Base-by-base conservation (phyloP, 2,888 invertebrate species). In the Phragmatobia fuliginosa region DNA sequence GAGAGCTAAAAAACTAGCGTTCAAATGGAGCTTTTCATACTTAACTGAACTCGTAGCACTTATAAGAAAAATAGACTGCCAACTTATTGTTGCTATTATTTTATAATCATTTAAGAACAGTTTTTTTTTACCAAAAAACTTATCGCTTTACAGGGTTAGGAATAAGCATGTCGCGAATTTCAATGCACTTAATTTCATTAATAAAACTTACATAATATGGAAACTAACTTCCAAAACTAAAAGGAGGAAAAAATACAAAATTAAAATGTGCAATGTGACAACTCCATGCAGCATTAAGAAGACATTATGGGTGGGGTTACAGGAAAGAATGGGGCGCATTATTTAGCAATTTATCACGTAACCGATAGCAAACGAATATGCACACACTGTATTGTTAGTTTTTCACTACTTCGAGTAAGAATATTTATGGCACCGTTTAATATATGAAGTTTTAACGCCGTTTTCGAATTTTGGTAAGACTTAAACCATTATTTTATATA, bases 221-320 rank as follows among this genome's bases (percentile, higher is more conserved):
- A 87, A 79, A 79, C 65, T 63, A 72, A 69, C 76, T 75, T 79
- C 78, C 81, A 83, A 88, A 84, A 14, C 79, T 83, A 83, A 89
- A 87, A 84, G 85, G 85, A 86, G 86, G 87, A n/a, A n/a, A n/a
- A n/a, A 84, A 87, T 83, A 83, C 82, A 83, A 90, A 86, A 85
- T 86, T 84, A 87, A 90, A 92, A 91, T 90, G 90, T 91, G 91
- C 91, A 91, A 90, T 90, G 92, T 92, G 91, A 93, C 92, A 94
- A 91, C 90, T 92, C 90, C 89, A 91, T 92, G 89, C 91, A 88
- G 92, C 93, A 94, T 94, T 93, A 94, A 92, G 92, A 94, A 94
- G 90, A 91, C 92, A 94, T 94, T 94, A 93, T 90, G 90, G 88
- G 86, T 86, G 88, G 86, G 85, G 83, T 87, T 85, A 87, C 82